Conservation (phyloP, 2,888 invertebrate genomes). For the Carterocephalus palaemon region DNA sequence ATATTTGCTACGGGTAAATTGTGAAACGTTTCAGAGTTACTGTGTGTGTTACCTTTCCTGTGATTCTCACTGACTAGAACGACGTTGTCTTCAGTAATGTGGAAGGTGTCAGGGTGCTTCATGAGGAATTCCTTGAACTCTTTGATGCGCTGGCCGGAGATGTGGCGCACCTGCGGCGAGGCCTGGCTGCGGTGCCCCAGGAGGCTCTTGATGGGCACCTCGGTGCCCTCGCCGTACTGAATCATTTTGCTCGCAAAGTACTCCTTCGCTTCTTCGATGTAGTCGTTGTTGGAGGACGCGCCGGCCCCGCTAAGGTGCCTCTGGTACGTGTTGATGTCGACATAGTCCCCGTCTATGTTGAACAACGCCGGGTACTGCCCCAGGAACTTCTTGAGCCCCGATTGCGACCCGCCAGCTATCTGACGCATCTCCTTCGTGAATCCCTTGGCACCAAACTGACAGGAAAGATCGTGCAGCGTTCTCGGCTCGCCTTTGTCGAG, state of each 20-base stretch:
- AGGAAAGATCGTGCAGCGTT: slow-evolving; percentile 97
- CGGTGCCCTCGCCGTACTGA: slow-evolving; percentile 96
- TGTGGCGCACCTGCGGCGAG: slow-evolving; percentile 97
- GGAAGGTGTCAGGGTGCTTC: slow-evolving; percentile 91
- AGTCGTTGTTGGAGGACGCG: slow-evolving; percentile 86
- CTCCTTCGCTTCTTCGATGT: slow-evolving; percentile 97
- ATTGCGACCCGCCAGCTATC: slow-evolving; percentile 96
- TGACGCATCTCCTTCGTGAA: slow-evolving; percentile 99
- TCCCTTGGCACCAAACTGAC: slow-evolving; percentile 99
- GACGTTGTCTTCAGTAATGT: slow-evolving; percentile 91
- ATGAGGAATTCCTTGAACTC: slow-evolving; percentile 94
- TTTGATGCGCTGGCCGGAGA: slow-evolving; percentile 95
- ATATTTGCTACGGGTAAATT: slow-evolving; percentile 87
- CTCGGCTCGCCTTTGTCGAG: slow-evolving; percentile 98
- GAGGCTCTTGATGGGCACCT: slow-evolving; percentile 97
- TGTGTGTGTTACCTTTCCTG: slow-evolving; percentile 82
- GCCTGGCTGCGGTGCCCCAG: slow-evolving; percentile 98
- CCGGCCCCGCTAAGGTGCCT: slow-evolving; percentile 79
- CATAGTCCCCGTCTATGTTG: slow-evolving; percentile 95
- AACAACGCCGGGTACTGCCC: slow-evolving; percentile 98
- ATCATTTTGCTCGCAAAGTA: slow-evolving; percentile 97
- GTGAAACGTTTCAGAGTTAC: slow-evolving; percentile 82
- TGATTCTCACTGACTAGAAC: slow-evolving; percentile 85
- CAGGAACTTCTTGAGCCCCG: slow-evolving; percentile 97
- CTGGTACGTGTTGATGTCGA: slow-evolving; percentile 90